A percentile compares a stretch with the other conserved stretches of the same genome.
Evolutionary conservation across 2,113 vertebrate species (phyloP).

Genomic region (Rhinoptilus africanus): DNA sequence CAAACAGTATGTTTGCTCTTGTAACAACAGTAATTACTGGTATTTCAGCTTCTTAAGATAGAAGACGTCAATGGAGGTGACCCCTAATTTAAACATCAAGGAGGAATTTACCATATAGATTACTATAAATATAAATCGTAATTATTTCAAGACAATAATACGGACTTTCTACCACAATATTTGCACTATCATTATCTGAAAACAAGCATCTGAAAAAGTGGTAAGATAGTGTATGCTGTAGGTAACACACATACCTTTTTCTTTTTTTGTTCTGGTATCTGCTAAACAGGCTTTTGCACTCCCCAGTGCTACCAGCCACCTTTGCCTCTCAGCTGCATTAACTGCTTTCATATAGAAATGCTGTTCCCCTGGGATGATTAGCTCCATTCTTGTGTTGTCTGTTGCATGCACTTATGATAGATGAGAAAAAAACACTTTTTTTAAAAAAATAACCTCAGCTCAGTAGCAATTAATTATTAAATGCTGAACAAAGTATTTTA

Average conservation of each 20-base stretch:
- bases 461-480: neutral
- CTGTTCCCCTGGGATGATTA: slow-evolving; percentile 86
- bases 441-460: neutral
- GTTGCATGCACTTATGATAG: slow-evolving; percentile 75
- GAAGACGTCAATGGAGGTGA: neutral
- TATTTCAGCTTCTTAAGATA: neutral
- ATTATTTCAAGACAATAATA: neutral
- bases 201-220: neutral
- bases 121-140: neutral
- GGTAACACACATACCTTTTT: slow-evolving; percentile 76
- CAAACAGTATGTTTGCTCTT: neutral
- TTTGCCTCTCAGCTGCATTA: slow-evolving; percentile 84
- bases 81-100: neutral
- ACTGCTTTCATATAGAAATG: slow-evolving; percentile 87
- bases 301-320: slow-evolving; percentile 84
- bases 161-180: neutral
- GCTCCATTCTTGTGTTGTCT: slow-evolving; percentile 84
- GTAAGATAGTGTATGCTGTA: neutral
- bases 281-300: slow-evolving; percentile 85
- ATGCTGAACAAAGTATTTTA: neutral
- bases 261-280: slow-evolving; percentile 82
- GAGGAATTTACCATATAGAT: neutral
- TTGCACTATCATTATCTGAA: neutral
- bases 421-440: neutral
- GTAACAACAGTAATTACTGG: neutral